Base-by-base conservation (phyloP, 2,113 vertebrate genomes). In the Megaceryle maxima region DNA sequence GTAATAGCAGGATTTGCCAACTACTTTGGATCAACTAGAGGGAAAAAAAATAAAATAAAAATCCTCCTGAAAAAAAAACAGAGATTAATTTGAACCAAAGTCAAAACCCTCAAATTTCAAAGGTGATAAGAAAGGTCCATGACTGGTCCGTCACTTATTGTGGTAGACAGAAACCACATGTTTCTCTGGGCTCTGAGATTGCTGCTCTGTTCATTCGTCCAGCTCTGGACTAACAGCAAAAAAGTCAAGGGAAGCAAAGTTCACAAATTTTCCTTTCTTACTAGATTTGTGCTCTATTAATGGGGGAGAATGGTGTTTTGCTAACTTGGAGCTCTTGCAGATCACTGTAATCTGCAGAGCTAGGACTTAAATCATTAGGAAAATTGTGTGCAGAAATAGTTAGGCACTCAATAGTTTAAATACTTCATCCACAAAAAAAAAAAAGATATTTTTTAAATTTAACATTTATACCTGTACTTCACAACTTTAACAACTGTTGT, bases 71-170 rank as follows among this genome's bases (percentile, higher is more conserved):
- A 84, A 72, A 67, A 91, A 57, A 11, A 50, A 5, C 12, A 68
- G 37, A 94, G 39, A 82, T 79, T 63, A 21, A 76, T 85, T 90
- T 95, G 92, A 96, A 94, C 25, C n/a, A 51, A 87, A 94, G 73
- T 95, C 92, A 94, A 93, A 68, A 7, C 77, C 55, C 93, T 96
- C 91, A 93, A 62, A 96, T 96, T 96, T 94, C 93, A 94, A 96
- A 96, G 86, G 96, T 87, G 94, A 88, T 94, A 92, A 96, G 88
- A 91, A 93, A 50, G 94, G 73, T 25, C 68, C 31, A 11, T 79
- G 90, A 96, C 28, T 87, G 78, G 16, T 88, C 91, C 90, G 88
- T 92, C 94, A 92, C 86, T 84, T 92, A 69, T 55, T 11, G 6
- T 89, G 63, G 74, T 73, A 91, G 95, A 97, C 87, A 95, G 57